Conservation (phyloP, 2,797 vertebrate genomes). For the Galagoides demidoff region DNA sequence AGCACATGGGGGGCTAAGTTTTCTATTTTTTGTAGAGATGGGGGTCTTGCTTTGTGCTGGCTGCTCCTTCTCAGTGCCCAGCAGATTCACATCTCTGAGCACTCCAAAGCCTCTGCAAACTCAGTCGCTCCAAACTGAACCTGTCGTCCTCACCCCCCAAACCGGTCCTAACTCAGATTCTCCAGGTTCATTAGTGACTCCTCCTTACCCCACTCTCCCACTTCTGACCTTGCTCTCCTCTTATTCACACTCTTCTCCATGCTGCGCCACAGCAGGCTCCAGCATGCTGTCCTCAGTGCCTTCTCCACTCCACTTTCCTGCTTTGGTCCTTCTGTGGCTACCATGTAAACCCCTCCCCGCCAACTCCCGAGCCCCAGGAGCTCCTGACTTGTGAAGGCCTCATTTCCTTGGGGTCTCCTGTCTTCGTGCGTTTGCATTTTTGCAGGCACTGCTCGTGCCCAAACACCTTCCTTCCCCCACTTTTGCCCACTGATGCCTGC, state of each 20-base stretch:
- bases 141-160: not conserved
- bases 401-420: not conserved
- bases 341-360: not conserved
- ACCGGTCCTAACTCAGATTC: not conserved
- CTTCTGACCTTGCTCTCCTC: not conserved
- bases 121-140: not conserved
- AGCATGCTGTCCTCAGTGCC: too few relatives aligned
- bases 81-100: rapidly evolving
- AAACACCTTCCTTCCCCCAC: not conserved
- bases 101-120: not conserved
- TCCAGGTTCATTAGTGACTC: not conserved
- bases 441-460: too few relatives aligned
- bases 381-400: too few relatives aligned
- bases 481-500: not conserved
- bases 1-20: too few relatives aligned
- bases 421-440: not conserved
- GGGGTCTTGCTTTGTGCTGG: too few relatives aligned
- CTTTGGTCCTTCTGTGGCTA: not conserved
- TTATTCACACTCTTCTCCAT: too few relatives aligned
- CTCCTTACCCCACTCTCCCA: not conserved
- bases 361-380: not conserved
- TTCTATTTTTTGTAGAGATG: too few relatives aligned
- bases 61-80: not conserved
- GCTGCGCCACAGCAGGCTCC: too few relatives aligned
- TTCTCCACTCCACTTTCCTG: not conserved